Evolutionary conservation across 2,797 vertebrate genomes (phyloP).

Genomic region (Ctenochaetus hawaiiensis): DNA sequence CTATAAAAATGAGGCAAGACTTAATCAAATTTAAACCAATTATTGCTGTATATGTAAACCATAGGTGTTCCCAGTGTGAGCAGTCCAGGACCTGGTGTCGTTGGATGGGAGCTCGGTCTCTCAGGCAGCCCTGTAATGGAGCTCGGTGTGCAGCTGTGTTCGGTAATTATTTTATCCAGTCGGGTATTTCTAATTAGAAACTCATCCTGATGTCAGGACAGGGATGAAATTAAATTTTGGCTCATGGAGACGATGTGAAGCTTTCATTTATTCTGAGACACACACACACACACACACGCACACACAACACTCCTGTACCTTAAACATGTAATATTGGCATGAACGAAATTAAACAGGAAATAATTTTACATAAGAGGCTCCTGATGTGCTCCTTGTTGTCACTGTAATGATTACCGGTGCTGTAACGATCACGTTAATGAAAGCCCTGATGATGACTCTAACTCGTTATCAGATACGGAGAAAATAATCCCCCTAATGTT

Average conservation of each 20-base stretch:
- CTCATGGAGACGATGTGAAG: conserved; percentile 1
- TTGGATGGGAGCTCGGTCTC: conserved; percentile 30
- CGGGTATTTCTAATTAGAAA: conserved; percentile 58
- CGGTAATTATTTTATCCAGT: conserved; percentile 59
- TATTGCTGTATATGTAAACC: conserved; percentile 2
- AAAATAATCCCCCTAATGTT: conserved; percentile 32
- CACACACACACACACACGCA: not conserved
- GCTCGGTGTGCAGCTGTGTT: conserved; percentile 33
- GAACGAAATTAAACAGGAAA: conserved; percentile 31
- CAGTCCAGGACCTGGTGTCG: conserved; percentile 20
- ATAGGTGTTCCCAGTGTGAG: conserved; percentile 34
- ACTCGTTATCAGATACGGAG: conserved; percentile 49
- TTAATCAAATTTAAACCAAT: conserved; percentile 52
- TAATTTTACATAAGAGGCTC: conserved; percentile 13
- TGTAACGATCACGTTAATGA: conserved; percentile 48
- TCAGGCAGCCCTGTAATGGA: conserved; percentile 32
- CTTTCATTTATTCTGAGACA: not conserved
- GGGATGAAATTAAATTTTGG: conserved; percentile 27
- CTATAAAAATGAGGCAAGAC: conserved; percentile 23
- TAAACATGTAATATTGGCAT: not conserved
- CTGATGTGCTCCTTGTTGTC: conserved; percentile 29
- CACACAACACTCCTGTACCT: not conserved
- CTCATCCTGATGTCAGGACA: conserved; percentile 26
- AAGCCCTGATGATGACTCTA: conserved; percentile 17
- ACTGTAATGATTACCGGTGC: conserved; percentile 28